Base-by-base conservation (phyloP, 2,113 vertebrate genomes). In the Carettochelys insculpta region DNA sequence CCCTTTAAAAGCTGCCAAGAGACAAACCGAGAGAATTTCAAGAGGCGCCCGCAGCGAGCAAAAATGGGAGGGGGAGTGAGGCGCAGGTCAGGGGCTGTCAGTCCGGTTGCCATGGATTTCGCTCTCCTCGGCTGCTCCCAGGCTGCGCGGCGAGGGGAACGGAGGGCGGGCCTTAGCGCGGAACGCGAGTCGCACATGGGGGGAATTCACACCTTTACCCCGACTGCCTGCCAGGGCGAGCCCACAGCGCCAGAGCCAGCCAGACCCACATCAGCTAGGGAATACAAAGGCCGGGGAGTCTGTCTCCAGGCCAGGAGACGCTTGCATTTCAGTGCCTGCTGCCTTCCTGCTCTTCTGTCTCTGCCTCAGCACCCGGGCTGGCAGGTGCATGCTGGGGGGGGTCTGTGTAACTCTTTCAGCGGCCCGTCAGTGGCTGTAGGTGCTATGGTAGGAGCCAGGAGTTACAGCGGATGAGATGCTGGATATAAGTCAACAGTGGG, bases 71-170 rank as follows among this genome's bases (percentile, higher is more conserved):
- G 76, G 77, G 79, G 80, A 94, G 73, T 45, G 83, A 96, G 47
- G 48, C 0, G 56, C 3, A 80, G 56, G 78, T 96, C 58, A 0
- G 1, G 92, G n/a, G 92, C 90, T 91, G 89, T 73, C 1, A 82
- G 82, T 47, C 20, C 7, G 83, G 96, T 96, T 96, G 95, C 95
- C 95, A 96, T 95, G 96, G 96, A 94, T 95, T 93, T 96, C 65
- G 82, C 58, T 75, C 53, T 90, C 71, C 83, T 93, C 27, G 2
- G 56, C 73, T 88, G 94, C 52, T 95, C 90, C 17, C 86, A 56
- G 16, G 34, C 58, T 34, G 58, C n/a, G 31, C n/a, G 58, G 31
- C 7, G 16, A 2, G 16, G 8, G 34, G 58, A 19, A n/a, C 8
- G 31, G 58, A n/a, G 31, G 3, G 14, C 17, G 58, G 4, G 31